These are phyloP conservation scores for Congeria kusceri DNA, from an alignment of 2,888 invertebrate genomes.

Conservation along the genomic window DNA sequence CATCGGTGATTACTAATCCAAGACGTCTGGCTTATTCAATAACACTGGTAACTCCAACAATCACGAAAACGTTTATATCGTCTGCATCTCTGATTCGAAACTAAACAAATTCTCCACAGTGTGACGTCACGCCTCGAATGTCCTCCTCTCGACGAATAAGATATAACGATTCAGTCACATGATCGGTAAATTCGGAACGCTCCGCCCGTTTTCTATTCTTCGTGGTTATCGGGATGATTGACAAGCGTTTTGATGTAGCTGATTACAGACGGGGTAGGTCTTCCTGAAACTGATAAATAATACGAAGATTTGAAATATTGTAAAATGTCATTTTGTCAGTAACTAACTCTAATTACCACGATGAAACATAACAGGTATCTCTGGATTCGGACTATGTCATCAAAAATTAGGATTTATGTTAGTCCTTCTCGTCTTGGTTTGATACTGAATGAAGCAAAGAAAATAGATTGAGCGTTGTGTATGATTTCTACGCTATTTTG, in stretches of 20 bases:
- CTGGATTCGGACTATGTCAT: too few species aligned
- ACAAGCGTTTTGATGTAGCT: constrained; percentile 41
- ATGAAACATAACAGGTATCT: constrained; percentile 32
- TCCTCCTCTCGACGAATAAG: constrained; percentile 33
- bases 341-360: constrained; percentile 39
- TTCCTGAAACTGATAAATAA: constrained; percentile 42
- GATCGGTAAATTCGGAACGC: constrained; percentile 15
- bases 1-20: constrained; percentile 36
- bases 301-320: constrained; percentile 43
- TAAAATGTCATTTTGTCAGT: constrained; percentile 25
- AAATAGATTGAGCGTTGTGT: too few species aligned
- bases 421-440: too few species aligned
- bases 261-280: constrained; percentile 41
- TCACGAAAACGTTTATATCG: constrained; percentile 5
- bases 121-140: constrained; percentile 26
- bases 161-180: constrained; percentile 33
- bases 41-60: constrained; percentile 24
- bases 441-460: too few species aligned
- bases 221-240: constrained; percentile 47
- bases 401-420: too few species aligned
- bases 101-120: constrained; percentile 14
- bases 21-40: constrained; percentile 44
- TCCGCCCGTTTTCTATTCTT: constrained; percentile 49
- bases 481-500: too few species aligned
- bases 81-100: constrained; percentile 8